Evolutionary conservation across 2,113 vertebrate species (phyloP).

Genomic region (Trogon surrucura): DNA sequence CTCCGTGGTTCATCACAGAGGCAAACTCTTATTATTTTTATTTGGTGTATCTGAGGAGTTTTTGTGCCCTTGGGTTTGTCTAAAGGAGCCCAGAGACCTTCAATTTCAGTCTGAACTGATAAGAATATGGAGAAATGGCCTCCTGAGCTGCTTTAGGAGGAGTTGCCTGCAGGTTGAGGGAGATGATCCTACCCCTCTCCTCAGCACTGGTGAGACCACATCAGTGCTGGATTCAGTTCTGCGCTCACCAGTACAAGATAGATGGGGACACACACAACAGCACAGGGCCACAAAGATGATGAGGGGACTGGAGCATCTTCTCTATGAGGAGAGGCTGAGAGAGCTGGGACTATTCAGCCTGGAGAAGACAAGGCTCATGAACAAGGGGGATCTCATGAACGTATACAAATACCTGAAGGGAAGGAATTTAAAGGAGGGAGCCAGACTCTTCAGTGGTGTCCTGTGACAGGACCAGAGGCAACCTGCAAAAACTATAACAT

Average conservation of each 20-base stretch:
- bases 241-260: background rate
- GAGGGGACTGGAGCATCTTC: background rate
- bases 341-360: background rate
- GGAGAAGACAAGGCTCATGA: background rate
- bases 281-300: background rate
- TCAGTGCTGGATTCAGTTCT: background rate
- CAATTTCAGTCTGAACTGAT: background rate
- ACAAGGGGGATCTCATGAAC: background rate
- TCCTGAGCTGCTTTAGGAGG: background rate
- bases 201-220: accelerated
- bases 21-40: background rate
- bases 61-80: background rate
- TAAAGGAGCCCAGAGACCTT: background rate
- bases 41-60: background rate
- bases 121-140: background rate
- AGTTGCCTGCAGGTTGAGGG: background rate
- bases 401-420: background rate
- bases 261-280: background rate
- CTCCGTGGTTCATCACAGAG: background rate
- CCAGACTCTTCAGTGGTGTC: background rate
- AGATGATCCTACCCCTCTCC: background rate
- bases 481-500: background rate
- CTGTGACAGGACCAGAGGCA: background rate
- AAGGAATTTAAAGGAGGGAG: background rate
- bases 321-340: background rate